Conservation (phyloP, 2,888 invertebrate species). For the Meghimatium bilineatum region DNA sequence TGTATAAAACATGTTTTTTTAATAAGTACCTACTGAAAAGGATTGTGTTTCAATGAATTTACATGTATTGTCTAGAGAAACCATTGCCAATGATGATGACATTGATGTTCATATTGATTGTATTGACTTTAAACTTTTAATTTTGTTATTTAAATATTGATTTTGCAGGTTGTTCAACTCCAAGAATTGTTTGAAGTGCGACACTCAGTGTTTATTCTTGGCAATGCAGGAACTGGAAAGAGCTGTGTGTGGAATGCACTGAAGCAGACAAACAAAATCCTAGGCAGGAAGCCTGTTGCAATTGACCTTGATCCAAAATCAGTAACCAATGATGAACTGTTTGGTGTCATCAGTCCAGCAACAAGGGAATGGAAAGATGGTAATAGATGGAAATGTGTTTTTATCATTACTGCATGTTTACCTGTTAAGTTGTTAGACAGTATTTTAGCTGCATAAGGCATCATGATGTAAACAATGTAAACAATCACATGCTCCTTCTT, state of each 20-base stretch:
- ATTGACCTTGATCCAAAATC: slow-evolving; percentile 97
- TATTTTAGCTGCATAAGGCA: no score
- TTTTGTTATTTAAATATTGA: neutral
- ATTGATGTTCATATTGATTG: neutral
- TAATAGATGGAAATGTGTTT: slow-evolving; percentile 60
- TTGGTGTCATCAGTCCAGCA: slow-evolving; percentile 96
- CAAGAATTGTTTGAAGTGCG: slow-evolving; percentile 96
- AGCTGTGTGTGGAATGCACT: slow-evolving; percentile 96
- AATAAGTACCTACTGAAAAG: no score
- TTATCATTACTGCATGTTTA: no score
- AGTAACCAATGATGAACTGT: slow-evolving; percentile 96
- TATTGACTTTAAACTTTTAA: no score
- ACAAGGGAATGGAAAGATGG: slow-evolving; percentile 98
- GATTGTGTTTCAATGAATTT: no score
- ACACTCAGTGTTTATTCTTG: slow-evolving; percentile 93
- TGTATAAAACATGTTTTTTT: no score
- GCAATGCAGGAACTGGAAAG: slow-evolving; percentile 91
- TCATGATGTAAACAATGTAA: no score
- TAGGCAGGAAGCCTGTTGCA: slow-evolving; percentile 89
- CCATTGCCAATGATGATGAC: no score
- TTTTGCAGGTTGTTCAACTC: slow-evolving; percentile 88
- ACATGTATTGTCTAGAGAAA: no score
- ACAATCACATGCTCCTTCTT: no score
- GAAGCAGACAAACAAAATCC: slow-evolving; percentile 91
- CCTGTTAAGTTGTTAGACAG: no score